Evolutionary conservation across 1,140 invertebrate species (phyloP).

Genomic region (Anastrepha ludens): DNA sequence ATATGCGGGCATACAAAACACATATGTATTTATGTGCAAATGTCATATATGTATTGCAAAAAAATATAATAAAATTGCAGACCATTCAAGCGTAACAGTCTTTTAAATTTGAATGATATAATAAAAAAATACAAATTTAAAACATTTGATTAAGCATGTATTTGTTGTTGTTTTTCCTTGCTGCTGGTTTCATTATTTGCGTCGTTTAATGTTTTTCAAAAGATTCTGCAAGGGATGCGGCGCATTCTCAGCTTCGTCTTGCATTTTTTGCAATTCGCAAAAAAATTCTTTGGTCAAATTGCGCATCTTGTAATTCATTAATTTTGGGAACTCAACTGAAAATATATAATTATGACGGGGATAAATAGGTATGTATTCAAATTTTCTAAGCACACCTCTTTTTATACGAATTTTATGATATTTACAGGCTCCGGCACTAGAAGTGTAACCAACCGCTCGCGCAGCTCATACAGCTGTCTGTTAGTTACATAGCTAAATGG

Average conservation of each 20-base stretch:
- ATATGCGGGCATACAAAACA: not conserved
- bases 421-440: too few species aligned
- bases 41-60: not conserved
- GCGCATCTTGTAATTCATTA: slow-evolving; percentile 25
- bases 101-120: not conserved
- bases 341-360: not conserved
- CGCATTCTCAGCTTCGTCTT: slow-evolving; percentile 25
- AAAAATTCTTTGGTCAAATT: slow-evolving; percentile 25
- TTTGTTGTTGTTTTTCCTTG: not conserved
- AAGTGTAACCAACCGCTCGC: too few species aligned
- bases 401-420: too few species aligned
- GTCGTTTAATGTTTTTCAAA: not conserved
- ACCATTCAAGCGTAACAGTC: too few species aligned
- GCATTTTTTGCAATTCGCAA: not conserved
- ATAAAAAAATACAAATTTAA: not conserved
- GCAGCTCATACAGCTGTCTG: too few species aligned
- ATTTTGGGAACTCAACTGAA: slow-evolving; percentile 27
- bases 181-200: not conserved
- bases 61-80: too few species aligned
- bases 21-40: not conserved
- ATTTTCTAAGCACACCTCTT: too few species aligned
- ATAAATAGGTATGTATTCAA: not conserved
- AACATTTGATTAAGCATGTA: not conserved
- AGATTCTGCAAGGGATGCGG: not conserved
- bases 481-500: too few species aligned